Conservation (phyloP, 30 jellyfish, hydroid and myxozoan species). For the Sanderia malayensis region DNA sequence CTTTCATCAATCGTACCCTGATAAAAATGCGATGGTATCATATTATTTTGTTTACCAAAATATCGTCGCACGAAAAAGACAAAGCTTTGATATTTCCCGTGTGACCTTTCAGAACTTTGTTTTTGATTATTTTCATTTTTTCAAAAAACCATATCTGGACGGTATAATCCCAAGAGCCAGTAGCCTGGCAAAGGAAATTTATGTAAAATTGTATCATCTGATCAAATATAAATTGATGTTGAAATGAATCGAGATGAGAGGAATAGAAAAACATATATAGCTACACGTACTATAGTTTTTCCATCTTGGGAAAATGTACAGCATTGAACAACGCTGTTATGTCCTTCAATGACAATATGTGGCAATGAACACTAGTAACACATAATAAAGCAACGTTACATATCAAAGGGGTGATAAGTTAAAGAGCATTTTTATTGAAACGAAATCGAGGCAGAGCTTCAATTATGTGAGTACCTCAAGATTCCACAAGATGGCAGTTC, state of each 20-base stretch:
- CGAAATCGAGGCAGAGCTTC: too few species aligned
- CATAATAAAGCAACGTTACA: too few species aligned
- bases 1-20: too few species aligned
- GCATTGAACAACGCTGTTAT: conserved; percentile 58
- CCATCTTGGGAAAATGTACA: conserved; percentile 71
- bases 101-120: conserved; percentile 37
- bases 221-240: too few species aligned
- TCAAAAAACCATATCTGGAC: conserved; percentile 41
- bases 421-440: too few species aligned
- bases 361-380: too few species aligned
- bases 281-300: conserved; percentile 27
- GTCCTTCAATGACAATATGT: conserved; percentile 48
- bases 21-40: too few species aligned
- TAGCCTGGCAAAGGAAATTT: conserved; percentile 32
- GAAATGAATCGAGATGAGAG: neutral
- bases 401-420: too few species aligned
- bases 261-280: neutral
- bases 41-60: conserved; percentile 60
- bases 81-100: conserved; percentile 61
- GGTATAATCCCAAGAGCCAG: conserved; percentile 78
- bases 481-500: conserved; percentile 61
- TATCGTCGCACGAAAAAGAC: conserved; percentile 48
- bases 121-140: conserved; percentile 9
- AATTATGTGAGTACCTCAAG: conserved; percentile 30
- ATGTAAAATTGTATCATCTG: too few species aligned